Base-by-base conservation (phyloP, 2,113 vertebrate genomes). In the Heterotilapia buettikoferi region DNA sequence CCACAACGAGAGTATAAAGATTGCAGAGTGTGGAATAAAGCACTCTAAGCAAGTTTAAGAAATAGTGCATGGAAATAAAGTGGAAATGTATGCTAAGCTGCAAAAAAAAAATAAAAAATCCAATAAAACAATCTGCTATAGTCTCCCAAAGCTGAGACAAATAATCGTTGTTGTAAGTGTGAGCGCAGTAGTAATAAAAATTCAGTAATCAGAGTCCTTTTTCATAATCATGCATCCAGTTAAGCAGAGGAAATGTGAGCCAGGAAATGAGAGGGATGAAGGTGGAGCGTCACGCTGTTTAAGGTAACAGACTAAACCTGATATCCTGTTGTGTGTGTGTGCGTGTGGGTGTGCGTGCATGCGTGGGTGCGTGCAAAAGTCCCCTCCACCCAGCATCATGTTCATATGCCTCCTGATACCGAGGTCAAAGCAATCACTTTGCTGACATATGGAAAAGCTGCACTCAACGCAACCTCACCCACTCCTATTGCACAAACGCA, bases 391-490 rank as follows among this genome's bases (percentile, higher is more conserved):
- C 78, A 52, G 83, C 53, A 7, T 89, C 79, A 90, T 83, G 63
- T 92, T 89, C 84, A 89, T 78, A n/a, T 19, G 54, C 68, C 88
- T 90, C 88, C 78, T 82, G 91, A 82, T 86, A 71, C 84, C 1
- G 83, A 92, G 93, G 91, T 95, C 95, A 93, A 92, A 91, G 85
- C 84, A 86, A 92, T 91, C 89, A 80, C 84, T 92, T 86, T 84
- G 68, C 78, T 82, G 83, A 93, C 90, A 90, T 92, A 92, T 84
- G 88, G 90, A 73, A 19, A 43, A 31, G 86, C 61, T 68, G 59
- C 88, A 83, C 38, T 84, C 38, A 52, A n/a, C 31, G 53, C 80
- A 66, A 21, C 85, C 76, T 52, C 90, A 68, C 93, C 91, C 89
- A 83, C 45, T 87, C 86, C 85, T 90, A 80, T 6, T 45, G 5